Conservation (phyloP, 1,140 invertebrate species). For the Centruroides vittatus region DNA sequence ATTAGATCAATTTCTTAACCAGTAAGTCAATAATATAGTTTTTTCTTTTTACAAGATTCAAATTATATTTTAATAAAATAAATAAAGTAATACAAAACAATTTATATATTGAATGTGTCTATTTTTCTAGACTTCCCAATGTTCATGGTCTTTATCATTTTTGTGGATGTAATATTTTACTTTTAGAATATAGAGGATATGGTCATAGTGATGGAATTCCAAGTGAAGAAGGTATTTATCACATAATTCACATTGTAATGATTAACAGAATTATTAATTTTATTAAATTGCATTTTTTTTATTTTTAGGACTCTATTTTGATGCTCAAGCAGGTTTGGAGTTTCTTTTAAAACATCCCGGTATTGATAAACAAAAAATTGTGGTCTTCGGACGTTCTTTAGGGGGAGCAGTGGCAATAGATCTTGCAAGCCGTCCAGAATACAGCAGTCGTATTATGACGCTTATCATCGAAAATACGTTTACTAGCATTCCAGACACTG, state of each 20-base stretch:
- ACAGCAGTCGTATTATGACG: conserved; percentile 49
- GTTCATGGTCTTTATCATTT: conserved; percentile 60
- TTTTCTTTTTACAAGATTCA: too few relatives aligned
- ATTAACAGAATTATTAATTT: too few relatives aligned
- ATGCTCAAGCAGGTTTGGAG: conserved; percentile 73
- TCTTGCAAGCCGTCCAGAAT: conserved; percentile 53
- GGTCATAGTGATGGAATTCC: conserved; percentile 80
- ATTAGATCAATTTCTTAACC: too few relatives aligned
- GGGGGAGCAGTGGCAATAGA: conserved; percentile 77
- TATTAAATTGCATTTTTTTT: too few relatives aligned
- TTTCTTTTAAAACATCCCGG: conserved; percentile 63
- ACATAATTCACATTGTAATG: too few relatives aligned
- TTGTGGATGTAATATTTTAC: conserved; percentile 66
- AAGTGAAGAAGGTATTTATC: conserved; percentile 48
- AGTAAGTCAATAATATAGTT: too few relatives aligned
- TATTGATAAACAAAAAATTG: conserved; percentile 66
- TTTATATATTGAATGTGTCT: background rate
- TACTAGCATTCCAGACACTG: conserved; percentile 85
- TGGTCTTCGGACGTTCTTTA: conserved; percentile 67
- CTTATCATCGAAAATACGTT: conserved; percentile 90
- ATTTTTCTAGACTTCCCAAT: conserved; percentile 47
- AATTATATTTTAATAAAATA: too few relatives aligned
- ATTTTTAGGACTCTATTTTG: conserved; percentile 52
- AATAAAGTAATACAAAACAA: too few relatives aligned
- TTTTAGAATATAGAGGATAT: conserved; percentile 89